A percentile compares a stretch with the other conserved stretches of the same genome.
Evolutionary conservation across 2,888 invertebrate genomes (phyloP).

Genomic region (Bellardia bayeri): DNA sequence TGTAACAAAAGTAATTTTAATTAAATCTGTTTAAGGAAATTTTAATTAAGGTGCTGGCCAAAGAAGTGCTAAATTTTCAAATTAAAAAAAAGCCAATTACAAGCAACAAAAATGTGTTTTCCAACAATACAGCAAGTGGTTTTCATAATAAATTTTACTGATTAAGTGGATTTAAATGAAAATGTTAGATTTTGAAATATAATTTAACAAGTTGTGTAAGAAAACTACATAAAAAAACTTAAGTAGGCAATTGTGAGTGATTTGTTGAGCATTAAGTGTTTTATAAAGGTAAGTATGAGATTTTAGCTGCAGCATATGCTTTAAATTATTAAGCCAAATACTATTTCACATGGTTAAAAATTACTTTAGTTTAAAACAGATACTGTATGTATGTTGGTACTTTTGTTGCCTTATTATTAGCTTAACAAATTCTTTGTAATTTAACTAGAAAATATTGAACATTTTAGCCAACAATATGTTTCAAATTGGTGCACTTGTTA

Average conservation of each 20-base stretch:
- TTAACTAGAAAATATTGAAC: too few species aligned
- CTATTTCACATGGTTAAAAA: too few species aligned
- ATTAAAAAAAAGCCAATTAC: constrained; percentile 10
- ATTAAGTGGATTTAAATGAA: not conserved
- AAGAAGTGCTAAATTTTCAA: constrained; percentile 50
- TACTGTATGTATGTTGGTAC: too few species aligned
- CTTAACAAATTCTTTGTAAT: too few species aligned
- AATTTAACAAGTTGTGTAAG: not conserved
- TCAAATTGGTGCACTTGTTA: constrained; percentile 68
- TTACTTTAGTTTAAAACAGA: too few species aligned
- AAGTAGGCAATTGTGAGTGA: not conserved
- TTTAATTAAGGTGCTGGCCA: constrained; percentile 44
- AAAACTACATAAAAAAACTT: not conserved
- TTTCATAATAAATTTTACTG: not conserved
- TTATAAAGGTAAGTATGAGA: constrained; percentile 6
- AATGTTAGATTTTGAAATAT: constrained; percentile 1
- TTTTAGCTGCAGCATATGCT: constrained; percentile 31
- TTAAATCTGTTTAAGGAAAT: constrained; percentile 53
- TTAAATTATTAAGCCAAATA: too few species aligned
- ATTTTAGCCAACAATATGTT: constrained; percentile 64
- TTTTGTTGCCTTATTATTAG: too few species aligned
- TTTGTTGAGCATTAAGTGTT: constrained; percentile 9
- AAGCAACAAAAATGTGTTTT: constrained; percentile 31
- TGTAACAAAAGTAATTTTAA: constrained; percentile 48
- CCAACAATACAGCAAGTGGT: constrained; percentile 20